phyloP scores from a whole-genome alignment of 2,888 invertebrate genomes.

The Drosophila planitibia region DNA sequence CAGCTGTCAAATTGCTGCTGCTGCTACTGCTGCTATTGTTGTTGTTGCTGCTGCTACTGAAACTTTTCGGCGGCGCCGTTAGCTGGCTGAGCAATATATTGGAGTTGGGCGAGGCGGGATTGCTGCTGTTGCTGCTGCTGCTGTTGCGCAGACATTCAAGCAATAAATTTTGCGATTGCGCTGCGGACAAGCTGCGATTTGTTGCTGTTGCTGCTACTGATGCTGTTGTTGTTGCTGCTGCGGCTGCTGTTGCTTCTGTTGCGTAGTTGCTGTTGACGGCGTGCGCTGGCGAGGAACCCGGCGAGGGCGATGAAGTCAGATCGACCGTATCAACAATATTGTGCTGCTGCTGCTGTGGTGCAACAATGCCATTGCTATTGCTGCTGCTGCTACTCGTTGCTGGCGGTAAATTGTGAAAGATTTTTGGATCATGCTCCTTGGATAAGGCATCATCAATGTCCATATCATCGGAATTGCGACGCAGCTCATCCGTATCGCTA shows the following conservation, averaged over 20 bases:
- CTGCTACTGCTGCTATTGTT: slow-evolving; percentile 35
- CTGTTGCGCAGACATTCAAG: slow-evolving; percentile 45
- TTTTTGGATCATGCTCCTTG: slow-evolving; percentile 82
- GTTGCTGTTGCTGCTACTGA: slow-evolving; percentile 21
- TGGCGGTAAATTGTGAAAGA: slow-evolving; percentile 81
- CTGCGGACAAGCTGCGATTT: slow-evolving; percentile 26
- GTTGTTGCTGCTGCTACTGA: slow-evolving; percentile 40
- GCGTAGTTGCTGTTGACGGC: slow-evolving; percentile 21
- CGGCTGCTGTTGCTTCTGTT: slow-evolving; percentile 18
- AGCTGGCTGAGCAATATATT: slow-evolving; percentile 73
- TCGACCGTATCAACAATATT: slow-evolving; percentile 83
- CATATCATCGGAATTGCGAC: slow-evolving; percentile 84
- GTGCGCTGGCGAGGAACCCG: slow-evolving; percentile 82
- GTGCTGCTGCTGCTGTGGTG: slow-evolving; percentile 44
- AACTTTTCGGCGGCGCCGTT: slow-evolving; percentile 68
- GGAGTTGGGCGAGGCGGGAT: slow-evolving; percentile 50
- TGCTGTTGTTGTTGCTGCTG: slow-evolving; percentile 14
- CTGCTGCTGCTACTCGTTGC: slow-evolving; percentile 21
- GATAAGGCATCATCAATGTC: slow-evolving; percentile 83
- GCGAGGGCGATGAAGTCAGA: slow-evolving; percentile 83
- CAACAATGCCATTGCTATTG: slow-evolving; percentile 57
- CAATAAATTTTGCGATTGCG: slow-evolving; percentile 36
- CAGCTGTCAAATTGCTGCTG: slow-evolving; percentile 33
- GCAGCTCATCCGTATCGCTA: slow-evolving; percentile 54
- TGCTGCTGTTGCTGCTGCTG: slow-evolving; percentile 33